Base-by-base conservation (phyloP, 2,888 invertebrate species). In the Ganaspis brasiliensis region DNA sequence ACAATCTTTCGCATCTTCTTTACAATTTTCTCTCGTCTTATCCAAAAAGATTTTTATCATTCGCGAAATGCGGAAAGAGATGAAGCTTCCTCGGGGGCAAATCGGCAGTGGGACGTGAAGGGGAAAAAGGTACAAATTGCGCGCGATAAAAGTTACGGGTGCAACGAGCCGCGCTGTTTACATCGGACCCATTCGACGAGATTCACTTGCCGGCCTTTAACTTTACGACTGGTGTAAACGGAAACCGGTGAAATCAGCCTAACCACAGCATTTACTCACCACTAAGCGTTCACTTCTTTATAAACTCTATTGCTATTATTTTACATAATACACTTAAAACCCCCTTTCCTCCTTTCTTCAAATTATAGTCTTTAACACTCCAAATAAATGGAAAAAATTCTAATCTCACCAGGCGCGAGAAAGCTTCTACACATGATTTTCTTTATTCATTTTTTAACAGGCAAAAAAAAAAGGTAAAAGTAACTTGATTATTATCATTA, bases 211-310 rank as follows among this genome's bases (percentile, higher is more conserved):
- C 61, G 63, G 37, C 21, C 21, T 63, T 63, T 40, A 63, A 63
- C 63, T 63, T 63, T 63, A 63, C 63, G 63, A 63, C 63, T 63
- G 63, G 63, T 45, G 67, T 67, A 67, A 67, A 67, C 67, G 67
- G 67, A 67, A 67, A 67, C 67, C n/a, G 24, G 67, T 67, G 45
- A 45, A 67, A 67, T 67, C 67, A 67, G 40, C 67, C 40, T 67
- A 67, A 67, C 67, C 67, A 67, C 67, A 67, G 67, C 67, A 67
- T 67, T 67, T 67, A 67, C 67, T 45, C 45, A 67, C 67, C 67
- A 26, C 45, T 67, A 67, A 67, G 67, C 67, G 67, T 67, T 67
- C 24, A 67, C 45, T 67, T 67, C 67, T 67, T 67, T 67, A 67
- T 67, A 45, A 67, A 67, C 40, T 40, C 12, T 40, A 67, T 45